A percentile compares a stretch with the other conserved stretches of the same genome.
These are phyloP conservation scores for Tuta absoluta DNA, from an alignment of 2,888 invertebrate species.

Conservation along the genomic window DNA sequence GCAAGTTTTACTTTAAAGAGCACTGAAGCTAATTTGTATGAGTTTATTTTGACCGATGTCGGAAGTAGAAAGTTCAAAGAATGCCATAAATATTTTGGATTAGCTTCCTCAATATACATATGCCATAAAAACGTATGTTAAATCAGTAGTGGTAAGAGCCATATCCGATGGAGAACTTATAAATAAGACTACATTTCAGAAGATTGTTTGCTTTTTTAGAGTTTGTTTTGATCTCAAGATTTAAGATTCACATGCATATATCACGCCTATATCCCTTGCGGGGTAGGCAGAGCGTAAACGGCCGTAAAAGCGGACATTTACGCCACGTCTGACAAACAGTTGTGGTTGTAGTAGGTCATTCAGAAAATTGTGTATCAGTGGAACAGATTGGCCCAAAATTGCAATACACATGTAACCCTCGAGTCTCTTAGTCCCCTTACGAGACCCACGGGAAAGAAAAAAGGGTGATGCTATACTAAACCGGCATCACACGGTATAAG, in stretches of 20 bases:
- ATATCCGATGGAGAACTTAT: slow-evolving; percentile 12
- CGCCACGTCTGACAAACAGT: too few species aligned
- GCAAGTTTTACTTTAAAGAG: not conserved
- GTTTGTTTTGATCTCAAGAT: not conserved
- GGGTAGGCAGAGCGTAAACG: too few species aligned
- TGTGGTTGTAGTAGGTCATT: too few species aligned
- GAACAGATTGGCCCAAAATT: too few species aligned
- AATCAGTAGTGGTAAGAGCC: slow-evolving; percentile 11
- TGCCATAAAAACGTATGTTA: slow-evolving; percentile 11
- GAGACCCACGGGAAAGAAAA: too few species aligned
- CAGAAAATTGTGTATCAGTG: too few species aligned
- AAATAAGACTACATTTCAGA: slow-evolving; percentile 5
- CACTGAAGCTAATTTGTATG: not conserved
- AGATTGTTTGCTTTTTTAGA: not conserved
- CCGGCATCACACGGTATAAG: not conserved
- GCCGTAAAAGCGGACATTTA: too few species aligned
- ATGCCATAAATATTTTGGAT: slow-evolving; percentile 12
- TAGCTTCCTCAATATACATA: slow-evolving; percentile 11
- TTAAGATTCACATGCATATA: too few species aligned
- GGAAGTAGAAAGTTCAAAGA: slow-evolving; percentile 20
- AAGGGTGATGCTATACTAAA: too few species aligned
- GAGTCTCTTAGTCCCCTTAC: too few species aligned
- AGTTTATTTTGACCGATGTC: slow-evolving; percentile 9
- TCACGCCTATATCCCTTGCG: too few species aligned
- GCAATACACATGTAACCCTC: too few species aligned